Evolutionary conservation across 2,797 vertebrate genomes (phyloP).

Genomic region (Falco peregrinus): DNA sequence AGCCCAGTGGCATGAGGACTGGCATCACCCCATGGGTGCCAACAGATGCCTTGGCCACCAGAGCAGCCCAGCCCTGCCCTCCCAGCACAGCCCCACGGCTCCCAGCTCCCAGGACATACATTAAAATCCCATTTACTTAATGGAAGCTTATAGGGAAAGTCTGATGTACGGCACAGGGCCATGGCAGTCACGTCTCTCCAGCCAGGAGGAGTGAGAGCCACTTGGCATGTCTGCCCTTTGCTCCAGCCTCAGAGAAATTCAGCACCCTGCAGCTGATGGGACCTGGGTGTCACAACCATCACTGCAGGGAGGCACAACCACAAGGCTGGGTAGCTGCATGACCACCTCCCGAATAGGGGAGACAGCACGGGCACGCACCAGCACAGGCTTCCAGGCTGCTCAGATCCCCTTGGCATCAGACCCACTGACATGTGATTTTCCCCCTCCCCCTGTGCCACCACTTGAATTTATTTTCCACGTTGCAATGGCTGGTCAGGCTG

Average conservation of each 20-base stretch:
- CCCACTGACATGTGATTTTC: not conserved
- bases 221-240: not conserved
- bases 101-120: not conserved
- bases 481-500: not conserved
- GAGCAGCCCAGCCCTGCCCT: not conserved
- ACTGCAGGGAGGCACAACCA: not conserved
- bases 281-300: not conserved
- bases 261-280: not conserved
- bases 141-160: not conserved
- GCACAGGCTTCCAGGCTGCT: not conserved
- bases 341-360: not conserved
- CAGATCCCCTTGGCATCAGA: not conserved
- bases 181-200: not conserved
- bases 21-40: not conserved
- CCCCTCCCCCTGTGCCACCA: not conserved
- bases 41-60: accelerated
- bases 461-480: not conserved
- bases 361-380: accelerated
- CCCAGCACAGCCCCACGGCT: not conserved
- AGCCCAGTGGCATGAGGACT: not conserved
- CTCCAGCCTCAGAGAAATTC: not conserved
- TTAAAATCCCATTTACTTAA: constrained; percentile 20
- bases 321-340: accelerated
- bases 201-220: not conserved
- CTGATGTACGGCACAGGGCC: not conserved